phyloP scores from a whole-genome alignment of 2,113 vertebrate species.

The Agapornis roseicollis region DNA sequence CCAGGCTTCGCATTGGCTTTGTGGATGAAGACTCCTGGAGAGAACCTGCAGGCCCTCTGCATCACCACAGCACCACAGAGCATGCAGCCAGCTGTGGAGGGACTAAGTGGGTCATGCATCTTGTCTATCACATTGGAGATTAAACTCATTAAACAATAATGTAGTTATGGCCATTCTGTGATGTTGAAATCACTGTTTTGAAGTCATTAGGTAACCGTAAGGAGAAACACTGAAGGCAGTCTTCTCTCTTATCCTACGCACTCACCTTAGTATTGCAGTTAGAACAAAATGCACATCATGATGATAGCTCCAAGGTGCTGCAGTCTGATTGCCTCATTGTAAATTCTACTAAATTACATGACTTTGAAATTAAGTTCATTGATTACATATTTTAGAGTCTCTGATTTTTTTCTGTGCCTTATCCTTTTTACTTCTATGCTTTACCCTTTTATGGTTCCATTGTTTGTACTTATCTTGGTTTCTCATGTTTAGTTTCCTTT shows the following conservation, averaged over 20 bases:
- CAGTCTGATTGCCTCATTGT: not conserved
- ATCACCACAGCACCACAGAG: rapidly evolving
- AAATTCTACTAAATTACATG: not conserved
- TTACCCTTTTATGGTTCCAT: not conserved
- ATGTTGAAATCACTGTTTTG: not conserved
- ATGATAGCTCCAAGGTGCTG: not conserved
- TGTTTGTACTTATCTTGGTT: not conserved
- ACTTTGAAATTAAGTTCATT: not conserved
- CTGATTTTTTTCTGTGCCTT: not conserved
- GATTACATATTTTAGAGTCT: not conserved
- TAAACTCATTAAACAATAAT: not conserved
- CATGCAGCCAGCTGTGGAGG: not conserved
- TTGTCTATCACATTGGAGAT: not conserved
- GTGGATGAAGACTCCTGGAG: not conserved
- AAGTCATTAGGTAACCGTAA: not conserved
- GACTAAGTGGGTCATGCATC: not conserved
- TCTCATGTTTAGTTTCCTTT: not conserved
- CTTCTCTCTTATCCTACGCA: not conserved
- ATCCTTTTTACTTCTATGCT: not conserved
- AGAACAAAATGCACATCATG: not conserved
- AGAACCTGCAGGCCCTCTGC: not conserved
- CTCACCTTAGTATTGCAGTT: not conserved
- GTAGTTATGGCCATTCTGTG: rapidly evolving
- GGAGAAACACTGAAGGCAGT: not conserved
- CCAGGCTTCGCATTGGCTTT: not conserved